Conservation (phyloP, 2,797 vertebrate species). For the Paratrypauchen microcephalus region DNA sequence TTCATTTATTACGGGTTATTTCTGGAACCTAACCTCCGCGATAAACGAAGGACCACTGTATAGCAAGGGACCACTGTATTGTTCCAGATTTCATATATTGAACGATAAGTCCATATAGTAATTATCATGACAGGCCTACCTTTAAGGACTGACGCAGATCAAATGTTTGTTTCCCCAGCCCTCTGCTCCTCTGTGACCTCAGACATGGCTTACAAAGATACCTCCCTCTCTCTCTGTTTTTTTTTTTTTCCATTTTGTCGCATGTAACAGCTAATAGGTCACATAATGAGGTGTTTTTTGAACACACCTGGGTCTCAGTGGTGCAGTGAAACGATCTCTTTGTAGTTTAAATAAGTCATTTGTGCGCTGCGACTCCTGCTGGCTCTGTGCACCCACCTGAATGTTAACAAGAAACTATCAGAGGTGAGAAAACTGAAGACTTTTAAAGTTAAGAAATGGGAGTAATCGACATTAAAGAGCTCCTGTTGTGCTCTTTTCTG, state of each 20-base stretch:
- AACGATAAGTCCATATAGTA: too few relatives aligned
- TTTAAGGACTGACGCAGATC: too few relatives aligned
- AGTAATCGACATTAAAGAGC: background rate
- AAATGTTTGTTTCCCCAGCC: too few relatives aligned
- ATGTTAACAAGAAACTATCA: background rate
- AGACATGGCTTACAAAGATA: background rate
- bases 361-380: background rate
- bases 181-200: background rate
- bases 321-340: background rate
- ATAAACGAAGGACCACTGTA: too few relatives aligned
- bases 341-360: conserved; percentile 1
- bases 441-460: background rate
- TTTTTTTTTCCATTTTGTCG: background rate
- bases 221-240: too few relatives aligned
- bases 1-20: too few relatives aligned
- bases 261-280: background rate
- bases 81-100: too few relatives aligned
- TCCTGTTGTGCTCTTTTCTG: too few relatives aligned
- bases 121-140: too few relatives aligned
- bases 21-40: too few relatives aligned
- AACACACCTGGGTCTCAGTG: background rate
- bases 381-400: background rate
- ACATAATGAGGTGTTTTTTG: conserved; percentile 2
- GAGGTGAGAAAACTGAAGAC: background rate
- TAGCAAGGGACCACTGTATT: too few relatives aligned